These are phyloP conservation scores for Plusia festucae DNA, from an alignment of 2,888 invertebrate species.

Conservation along the genomic window DNA sequence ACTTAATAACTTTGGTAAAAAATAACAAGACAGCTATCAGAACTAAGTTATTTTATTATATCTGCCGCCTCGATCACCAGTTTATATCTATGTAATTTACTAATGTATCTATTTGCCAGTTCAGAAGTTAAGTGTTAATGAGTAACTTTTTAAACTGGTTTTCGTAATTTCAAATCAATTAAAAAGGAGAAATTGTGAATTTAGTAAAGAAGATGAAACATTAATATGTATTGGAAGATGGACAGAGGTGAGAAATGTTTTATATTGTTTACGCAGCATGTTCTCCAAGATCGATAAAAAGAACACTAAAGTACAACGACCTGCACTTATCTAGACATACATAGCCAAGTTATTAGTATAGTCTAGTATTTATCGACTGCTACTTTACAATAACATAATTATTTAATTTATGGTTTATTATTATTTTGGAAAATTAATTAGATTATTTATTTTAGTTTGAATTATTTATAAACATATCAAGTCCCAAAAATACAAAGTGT, in stretches of 20 bases:
- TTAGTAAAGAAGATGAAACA: not conserved
- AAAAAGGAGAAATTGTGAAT: not conserved
- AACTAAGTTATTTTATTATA: no score
- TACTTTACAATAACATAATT: not conserved
- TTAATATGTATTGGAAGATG: slow-evolving; percentile 4
- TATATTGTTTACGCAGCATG: slow-evolving; percentile 16
- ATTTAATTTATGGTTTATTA: no score
- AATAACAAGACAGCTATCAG: no score
- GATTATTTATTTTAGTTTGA: no score
- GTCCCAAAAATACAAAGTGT: slow-evolving; percentile 21
- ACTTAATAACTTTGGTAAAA: no score
- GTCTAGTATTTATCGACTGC: not conserved
- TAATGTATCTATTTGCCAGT: not conserved
- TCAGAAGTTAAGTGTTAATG: not conserved
- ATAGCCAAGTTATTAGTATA: slow-evolving; percentile 1
- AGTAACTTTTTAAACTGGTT: not conserved
- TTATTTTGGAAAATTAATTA: no score
- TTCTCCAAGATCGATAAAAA: slow-evolving; percentile 16
- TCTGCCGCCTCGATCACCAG: no score
- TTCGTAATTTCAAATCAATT: not conserved
- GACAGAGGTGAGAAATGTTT: slow-evolving; percentile 6
- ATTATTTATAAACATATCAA: no score
- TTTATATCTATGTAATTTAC: no score
- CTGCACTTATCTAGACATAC: not conserved
- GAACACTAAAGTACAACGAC: slow-evolving; percentile 20